Percentiles rank a stretch among this genome's conserved stretches.
Conservation (phyloP, 2,113 vertebrate genomes). For the Actinemys pallida region DNA sequence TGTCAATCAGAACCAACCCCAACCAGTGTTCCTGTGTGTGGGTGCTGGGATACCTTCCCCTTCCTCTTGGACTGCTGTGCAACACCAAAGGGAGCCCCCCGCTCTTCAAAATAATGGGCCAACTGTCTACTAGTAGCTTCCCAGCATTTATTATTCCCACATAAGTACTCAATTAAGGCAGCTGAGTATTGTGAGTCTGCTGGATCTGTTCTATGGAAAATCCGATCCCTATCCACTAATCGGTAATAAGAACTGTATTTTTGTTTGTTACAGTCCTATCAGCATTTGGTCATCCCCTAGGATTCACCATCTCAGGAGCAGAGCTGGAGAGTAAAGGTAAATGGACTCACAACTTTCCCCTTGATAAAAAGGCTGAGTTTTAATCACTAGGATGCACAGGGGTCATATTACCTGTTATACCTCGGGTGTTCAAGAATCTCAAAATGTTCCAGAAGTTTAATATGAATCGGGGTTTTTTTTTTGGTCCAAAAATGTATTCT, state of each 20-base stretch:
- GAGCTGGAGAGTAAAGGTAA: neutral
- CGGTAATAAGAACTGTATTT: neutral
- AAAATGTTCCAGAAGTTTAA: neutral
- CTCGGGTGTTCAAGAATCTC: neutral
- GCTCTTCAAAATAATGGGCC: neutral
- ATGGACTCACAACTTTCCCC: neutral
- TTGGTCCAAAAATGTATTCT: neutral
- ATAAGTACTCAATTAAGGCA: neutral
- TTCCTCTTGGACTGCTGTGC: neutral
- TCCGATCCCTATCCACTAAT: neutral
- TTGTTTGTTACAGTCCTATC: neutral
- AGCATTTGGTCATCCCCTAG: neutral
- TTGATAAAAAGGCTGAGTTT: neutral
- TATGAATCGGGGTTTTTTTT: neutral
- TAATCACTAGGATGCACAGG: neutral
- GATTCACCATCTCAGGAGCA: neutral
- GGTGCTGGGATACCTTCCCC: accelerated
- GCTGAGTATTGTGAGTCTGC: neutral
- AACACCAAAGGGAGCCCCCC: neutral
- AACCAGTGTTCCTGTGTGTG: accelerated
- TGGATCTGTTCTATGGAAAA: neutral
- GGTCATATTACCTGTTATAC: neutral
- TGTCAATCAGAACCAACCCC: accelerated
- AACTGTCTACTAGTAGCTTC: neutral
- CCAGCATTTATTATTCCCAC: neutral